These are phyloP conservation scores for Poecilia latipinna DNA, from an alignment of 2,113 vertebrate species.

Conservation along the genomic window DNA sequence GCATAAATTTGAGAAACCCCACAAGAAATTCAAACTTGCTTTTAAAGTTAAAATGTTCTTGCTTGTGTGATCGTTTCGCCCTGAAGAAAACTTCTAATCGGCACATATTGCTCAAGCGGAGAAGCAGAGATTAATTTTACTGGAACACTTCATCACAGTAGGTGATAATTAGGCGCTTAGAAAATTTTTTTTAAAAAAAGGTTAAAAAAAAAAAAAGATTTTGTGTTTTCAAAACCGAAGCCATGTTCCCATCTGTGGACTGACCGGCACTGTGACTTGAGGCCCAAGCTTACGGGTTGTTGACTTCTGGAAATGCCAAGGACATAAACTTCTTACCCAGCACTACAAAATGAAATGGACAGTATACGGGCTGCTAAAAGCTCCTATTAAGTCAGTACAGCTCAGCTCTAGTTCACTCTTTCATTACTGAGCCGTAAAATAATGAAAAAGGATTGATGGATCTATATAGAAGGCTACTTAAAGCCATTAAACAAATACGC, in stretches of 20 bases:
- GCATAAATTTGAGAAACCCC: no score
- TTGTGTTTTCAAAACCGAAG: background rate
- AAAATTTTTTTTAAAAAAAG: background rate
- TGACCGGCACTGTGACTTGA: background rate
- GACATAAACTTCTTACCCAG: constrained; percentile 1
- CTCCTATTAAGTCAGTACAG: background rate
- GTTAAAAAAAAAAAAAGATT: background rate
- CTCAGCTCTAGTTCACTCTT: background rate
- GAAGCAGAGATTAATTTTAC: background rate
- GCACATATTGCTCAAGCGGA: background rate
- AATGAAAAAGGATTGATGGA: background rate
- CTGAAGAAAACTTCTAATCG: background rate
- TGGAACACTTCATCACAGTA: background rate
- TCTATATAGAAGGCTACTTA: background rate
- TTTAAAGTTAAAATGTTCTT: background rate
- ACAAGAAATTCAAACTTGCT: background rate
- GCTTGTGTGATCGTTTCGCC: no score
- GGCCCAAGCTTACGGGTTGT: background rate
- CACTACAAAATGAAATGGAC: background rate
- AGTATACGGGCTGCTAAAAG: background rate
- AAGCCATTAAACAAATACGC: background rate
- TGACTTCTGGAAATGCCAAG: background rate
- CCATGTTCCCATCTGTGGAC: background rate
- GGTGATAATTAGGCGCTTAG: background rate
- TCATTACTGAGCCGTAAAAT: background rate